Conservation (phyloP, 2,797 vertebrate species). For the Hipposideros larvatus region DNA sequence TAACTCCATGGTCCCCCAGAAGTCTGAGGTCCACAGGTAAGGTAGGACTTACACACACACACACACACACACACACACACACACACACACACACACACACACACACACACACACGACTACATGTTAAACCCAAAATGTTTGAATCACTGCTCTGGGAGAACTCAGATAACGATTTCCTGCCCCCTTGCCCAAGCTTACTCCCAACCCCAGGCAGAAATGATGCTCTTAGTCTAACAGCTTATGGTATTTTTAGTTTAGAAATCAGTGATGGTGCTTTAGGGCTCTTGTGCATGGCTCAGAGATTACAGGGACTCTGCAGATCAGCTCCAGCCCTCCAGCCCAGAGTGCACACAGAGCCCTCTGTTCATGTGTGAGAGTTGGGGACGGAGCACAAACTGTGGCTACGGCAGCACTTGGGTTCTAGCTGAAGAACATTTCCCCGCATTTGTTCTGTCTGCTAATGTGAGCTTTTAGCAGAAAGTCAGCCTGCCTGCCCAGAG, state of each 20-base stretch:
- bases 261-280: not conserved
- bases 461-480: not conserved
- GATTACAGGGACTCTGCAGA: not conserved
- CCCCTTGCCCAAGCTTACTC: not conserved
- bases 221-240: not conserved
- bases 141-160: not conserved
- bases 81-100: not conserved
- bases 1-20: not conserved
- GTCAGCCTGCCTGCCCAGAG: not conserved
- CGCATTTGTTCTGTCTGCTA: not conserved
- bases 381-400: not conserved
- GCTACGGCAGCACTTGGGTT: not conserved
- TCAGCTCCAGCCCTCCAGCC: not conserved
- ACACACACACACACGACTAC: not conserved
- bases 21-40: not conserved
- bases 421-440: not conserved
- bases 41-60: not conserved
- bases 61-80: not conserved
- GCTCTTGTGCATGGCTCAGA: not conserved
- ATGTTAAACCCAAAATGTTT: not conserved
- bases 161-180: not conserved
- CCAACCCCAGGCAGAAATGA: not conserved
- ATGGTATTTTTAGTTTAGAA: conserved; percentile 15
- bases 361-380: too few species aligned
- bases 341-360: too few species aligned